Percentiles rank a stretch among this genome's conserved stretches.
These are phyloP conservation scores for Heliocidaris tuberculata DNA, from an alignment of 35 echinoderm and acorn worm species.

Conservation along the genomic window DNA sequence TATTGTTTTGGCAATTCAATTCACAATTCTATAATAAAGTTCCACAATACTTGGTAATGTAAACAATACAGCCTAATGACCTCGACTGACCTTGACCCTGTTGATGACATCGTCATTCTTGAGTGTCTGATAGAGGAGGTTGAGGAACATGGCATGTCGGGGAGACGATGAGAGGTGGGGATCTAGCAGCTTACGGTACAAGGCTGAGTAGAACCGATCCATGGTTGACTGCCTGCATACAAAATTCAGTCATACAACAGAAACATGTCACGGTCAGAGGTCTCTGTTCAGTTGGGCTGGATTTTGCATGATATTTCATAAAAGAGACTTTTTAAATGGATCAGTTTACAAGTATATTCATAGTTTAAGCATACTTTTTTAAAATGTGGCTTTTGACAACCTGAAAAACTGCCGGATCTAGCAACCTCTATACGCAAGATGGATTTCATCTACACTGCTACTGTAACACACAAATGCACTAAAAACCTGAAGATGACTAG, in stretches of 20 bases:
- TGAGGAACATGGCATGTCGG: slow-evolving; percentile 91
- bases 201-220: slow-evolving; percentile 86
- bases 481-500: too few species aligned
- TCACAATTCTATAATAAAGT: too few species aligned
- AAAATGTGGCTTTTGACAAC: too few species aligned
- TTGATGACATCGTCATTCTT: slow-evolving; percentile 72
- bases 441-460: too few species aligned
- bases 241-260: neutral
- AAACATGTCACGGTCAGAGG: neutral
- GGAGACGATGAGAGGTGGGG: slow-evolving; percentile 68
- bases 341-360: neutral
- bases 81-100: slow-evolving; percentile 79
- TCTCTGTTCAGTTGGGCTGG: neutral
- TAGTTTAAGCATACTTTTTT: too few species aligned
- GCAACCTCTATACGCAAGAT: too few species aligned
- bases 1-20: too few species aligned
- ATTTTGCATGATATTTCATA: neutral
- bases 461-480: too few species aligned
- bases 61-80: neutral
- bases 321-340: neutral
- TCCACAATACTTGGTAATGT: too few species aligned
- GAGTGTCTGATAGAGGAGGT: slow-evolving; percentile 80
- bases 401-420: too few species aligned
- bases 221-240: slow-evolving; percentile 62
- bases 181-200: slow-evolving; percentile 89